These are phyloP conservation scores for Bombycilla garrulus DNA, from an alignment of 2,113 vertebrate species.

Conservation along the genomic window DNA sequence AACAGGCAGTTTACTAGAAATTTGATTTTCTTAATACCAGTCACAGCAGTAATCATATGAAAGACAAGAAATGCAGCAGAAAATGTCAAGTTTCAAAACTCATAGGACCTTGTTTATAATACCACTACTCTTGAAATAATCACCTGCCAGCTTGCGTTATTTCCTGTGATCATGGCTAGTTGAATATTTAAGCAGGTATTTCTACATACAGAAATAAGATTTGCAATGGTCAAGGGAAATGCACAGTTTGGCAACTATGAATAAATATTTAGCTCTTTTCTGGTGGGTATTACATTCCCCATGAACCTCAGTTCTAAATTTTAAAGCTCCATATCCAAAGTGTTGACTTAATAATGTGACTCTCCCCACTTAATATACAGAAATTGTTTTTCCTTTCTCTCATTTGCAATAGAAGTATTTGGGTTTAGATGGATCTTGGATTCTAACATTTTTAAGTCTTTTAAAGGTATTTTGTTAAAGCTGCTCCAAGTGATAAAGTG, in stretches of 20 bases:
- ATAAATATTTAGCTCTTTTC: neutral
- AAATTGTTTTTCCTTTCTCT: neutral
- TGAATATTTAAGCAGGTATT: neutral
- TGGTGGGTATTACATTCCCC: neutral
- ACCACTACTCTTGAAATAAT: neutral
- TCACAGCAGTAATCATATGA: neutral
- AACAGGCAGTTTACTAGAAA: neutral
- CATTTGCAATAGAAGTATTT: neutral
- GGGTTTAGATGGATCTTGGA: neutral
- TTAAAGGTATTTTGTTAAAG: neutral
- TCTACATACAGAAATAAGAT: neutral
- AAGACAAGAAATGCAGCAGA: neutral
- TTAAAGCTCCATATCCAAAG: neutral
- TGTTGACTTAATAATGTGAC: neutral
- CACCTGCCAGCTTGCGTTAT: neutral
- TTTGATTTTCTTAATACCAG: neutral
- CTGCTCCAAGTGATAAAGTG: neutral
- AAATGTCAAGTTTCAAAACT: neutral
- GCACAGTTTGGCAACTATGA: neutral
- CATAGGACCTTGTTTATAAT: neutral
- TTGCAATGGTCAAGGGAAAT: neutral
- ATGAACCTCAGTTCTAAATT: neutral
- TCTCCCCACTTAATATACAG: neutral
- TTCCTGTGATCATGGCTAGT: neutral
- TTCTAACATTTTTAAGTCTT: neutral